Conservation (phyloP, 2,797 vertebrate species). For the Gallinago nigripennis region DNA sequence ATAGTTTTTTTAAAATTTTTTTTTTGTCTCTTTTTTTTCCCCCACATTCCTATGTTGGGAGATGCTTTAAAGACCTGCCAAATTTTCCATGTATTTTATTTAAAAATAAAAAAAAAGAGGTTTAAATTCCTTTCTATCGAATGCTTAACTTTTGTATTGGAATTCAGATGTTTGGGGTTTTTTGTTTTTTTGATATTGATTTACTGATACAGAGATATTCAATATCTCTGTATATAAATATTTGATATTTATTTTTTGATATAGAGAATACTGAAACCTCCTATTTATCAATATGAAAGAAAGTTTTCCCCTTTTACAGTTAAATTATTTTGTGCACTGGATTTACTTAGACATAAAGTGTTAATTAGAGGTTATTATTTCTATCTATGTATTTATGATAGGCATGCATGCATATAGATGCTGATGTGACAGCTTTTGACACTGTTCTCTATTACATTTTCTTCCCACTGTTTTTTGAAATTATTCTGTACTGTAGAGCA, state of each 20-base stretch:
- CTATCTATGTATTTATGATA: neutral
- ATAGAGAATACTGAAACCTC: neutral
- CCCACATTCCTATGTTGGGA: neutral
- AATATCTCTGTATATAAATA: no score
- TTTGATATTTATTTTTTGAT: neutral
- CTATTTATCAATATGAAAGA: neutral
- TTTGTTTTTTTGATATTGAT: neutral
- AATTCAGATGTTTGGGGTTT: neutral
- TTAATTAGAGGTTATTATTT: conserved; percentile 7
- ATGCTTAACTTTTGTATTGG: neutral
- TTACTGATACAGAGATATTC: neutral
- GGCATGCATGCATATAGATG: neutral
- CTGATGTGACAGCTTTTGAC: neutral
- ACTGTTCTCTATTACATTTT: neutral
- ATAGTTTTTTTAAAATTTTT: neutral
- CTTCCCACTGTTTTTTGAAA: neutral
- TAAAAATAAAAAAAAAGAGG: neutral
- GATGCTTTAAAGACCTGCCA: neutral
- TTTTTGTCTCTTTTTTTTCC: neutral
- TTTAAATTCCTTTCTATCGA: neutral
- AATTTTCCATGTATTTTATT: neutral
- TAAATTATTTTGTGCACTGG: neutral
- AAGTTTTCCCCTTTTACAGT: neutral
- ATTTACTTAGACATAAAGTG: neutral
- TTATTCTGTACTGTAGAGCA: neutral